These are phyloP conservation scores for Branchipolynoe longqiensis DNA, from an alignment of 2,888 invertebrate genomes.

Conservation along the genomic window DNA sequence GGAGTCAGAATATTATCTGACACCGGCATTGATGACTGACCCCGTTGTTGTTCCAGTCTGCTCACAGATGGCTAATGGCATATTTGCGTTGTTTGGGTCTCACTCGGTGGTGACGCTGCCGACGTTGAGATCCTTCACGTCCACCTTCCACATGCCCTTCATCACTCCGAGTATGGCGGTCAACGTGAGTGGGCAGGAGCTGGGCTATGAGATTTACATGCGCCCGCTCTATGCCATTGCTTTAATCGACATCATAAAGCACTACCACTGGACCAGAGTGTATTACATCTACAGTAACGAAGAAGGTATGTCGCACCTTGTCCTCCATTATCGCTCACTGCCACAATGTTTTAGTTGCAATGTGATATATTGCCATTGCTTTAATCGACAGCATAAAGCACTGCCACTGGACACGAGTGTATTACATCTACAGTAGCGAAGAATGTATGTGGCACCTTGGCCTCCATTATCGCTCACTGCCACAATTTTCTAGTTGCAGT, in stretches of 20 bases:
- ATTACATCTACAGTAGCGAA: constrained; percentile 94
- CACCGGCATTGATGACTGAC: no score
- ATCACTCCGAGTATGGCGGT: constrained; percentile 75
- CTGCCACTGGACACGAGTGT: constrained; percentile 94
- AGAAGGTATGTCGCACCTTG: constrained; percentile 67
- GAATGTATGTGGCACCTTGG: constrained; percentile 66
- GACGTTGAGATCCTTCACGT: constrained; percentile 77
- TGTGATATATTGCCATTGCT: constrained; percentile 94
- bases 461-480: no score
- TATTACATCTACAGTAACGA: constrained; percentile 95
- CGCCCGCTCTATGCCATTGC: constrained; percentile 97
- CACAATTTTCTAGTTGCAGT: no score
- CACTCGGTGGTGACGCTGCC: constrained; percentile 74
- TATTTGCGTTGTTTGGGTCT: constrained; percentile 75
- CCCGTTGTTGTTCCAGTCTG: constrained; percentile 76
- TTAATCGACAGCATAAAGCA: constrained; percentile 96
- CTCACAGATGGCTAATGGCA: constrained; percentile 71
- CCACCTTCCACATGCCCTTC: constrained; percentile 77
- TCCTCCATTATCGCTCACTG: no score
- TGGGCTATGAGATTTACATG: constrained; percentile 84
- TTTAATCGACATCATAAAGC: constrained; percentile 95
- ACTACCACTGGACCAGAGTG: constrained; percentile 94
- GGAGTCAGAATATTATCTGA: not conserved
- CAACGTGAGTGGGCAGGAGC: constrained; percentile 67
- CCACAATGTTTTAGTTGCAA: no score